Base-by-base conservation (phyloP, 2,797 vertebrate genomes). In the Bothrops alternatus region DNA sequence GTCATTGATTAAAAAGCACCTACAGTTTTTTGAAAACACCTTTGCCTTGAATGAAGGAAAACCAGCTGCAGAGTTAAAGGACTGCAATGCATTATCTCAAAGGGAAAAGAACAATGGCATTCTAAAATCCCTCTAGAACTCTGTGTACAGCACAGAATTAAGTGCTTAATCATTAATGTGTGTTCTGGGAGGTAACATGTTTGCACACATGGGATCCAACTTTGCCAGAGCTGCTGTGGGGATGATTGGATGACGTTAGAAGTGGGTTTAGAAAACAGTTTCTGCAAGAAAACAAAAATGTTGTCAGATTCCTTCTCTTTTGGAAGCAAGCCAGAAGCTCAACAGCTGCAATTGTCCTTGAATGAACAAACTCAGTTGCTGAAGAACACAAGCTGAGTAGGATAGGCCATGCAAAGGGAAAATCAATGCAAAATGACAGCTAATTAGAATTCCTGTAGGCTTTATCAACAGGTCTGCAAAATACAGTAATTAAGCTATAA, bases 391-490 rank as follows among this genome's bases (percentile, higher is more conserved):
- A 90, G 78, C 91, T 63, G 88, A 57, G n/a, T 26, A 90, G 78
- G 91, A 57, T 32, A 53, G 58, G 69, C 78, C 82, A 2, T 53
- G 93, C 93, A 90, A 96, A 90, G 93, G 92, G 89, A 94, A 96
- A 93, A 95, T 95, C 57, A 95, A 95, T 87, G 94, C 94, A 95
- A 95, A 95, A 96, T 94, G 93, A 92, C 91, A 95, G 90, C 94
- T 97, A 96, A 97, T 97, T 97, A 94, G 95, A 96, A 95, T 97
- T 97, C 96, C 96, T 97, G 91, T 2, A 96, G 96, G 95, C 94
- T 96, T 96, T 94, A 96, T 95, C 96, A 97, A 97, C 94, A 96
- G 96, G 95, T 96, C 94, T 97, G 95, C 90, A 97, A 96, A 97
- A 96, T 90, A 96, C 69, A 97, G 94, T 96, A 96, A 96, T 97